Conservation (phyloP, 2,797 vertebrate genomes). For the Ptychadena robeensis region DNA sequence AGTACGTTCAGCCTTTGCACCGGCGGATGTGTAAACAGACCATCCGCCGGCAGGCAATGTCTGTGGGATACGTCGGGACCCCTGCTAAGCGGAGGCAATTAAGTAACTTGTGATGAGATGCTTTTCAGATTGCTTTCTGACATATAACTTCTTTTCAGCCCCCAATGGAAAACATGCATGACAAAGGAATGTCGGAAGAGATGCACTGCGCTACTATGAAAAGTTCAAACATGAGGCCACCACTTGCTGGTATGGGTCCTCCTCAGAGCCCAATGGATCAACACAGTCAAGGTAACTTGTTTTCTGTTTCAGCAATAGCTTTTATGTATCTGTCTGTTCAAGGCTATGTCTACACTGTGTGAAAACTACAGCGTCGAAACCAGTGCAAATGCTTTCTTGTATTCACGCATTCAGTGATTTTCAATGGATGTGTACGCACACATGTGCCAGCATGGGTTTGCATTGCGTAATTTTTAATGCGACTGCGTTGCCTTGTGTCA, state of each 20-base stretch:
- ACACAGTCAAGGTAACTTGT: conserved; percentile 89
- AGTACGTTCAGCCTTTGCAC: no score
- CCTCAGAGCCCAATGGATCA: conserved; percentile 98
- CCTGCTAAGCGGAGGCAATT: background rate
- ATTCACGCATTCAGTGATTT: no score
- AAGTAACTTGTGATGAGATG: background rate
- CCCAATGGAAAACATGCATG: conserved; percentile 92
- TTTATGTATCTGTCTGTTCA: background rate
- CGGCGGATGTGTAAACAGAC: no score
- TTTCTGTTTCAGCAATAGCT: background rate
- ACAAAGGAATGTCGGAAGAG: conserved; percentile 90
- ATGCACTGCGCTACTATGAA: conserved; percentile 94
- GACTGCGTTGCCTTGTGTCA: no score
- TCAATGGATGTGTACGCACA: no score
- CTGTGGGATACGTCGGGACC: no score
- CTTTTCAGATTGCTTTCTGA: conserved; percentile 25
- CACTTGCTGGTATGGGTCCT: conserved; percentile 94
- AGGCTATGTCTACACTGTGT: no score
- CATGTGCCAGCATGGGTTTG: no score
- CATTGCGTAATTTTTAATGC: no score
- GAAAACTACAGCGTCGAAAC: no score
- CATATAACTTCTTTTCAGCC: conserved; percentile 67
- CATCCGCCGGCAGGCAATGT: no score
- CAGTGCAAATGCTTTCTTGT: no score
- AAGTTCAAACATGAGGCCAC: conserved; percentile 87